These are phyloP conservation scores for Lagopus leucura DNA, from an alignment of 2,113 vertebrate genomes.

Conservation along the genomic window DNA sequence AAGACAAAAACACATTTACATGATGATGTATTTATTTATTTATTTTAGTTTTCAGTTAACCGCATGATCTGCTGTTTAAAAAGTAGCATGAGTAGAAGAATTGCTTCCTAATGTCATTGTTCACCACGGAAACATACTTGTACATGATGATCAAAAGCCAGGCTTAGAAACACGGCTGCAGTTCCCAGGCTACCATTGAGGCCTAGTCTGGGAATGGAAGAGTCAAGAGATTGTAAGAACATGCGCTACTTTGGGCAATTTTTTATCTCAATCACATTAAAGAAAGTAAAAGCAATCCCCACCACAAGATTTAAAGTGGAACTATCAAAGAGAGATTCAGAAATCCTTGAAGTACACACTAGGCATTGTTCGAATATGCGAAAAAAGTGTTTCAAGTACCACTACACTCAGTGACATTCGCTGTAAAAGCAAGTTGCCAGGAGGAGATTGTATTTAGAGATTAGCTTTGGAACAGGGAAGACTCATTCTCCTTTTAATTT, in stretches of 20 bases:
- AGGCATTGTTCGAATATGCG: background rate
- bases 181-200: background rate
- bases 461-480: background rate
- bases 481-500: background rate
- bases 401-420: background rate
- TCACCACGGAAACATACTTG: background rate
- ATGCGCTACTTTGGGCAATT: background rate
- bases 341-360: background rate
- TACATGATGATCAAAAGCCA: background rate
- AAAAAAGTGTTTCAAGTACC: background rate
- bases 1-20: background rate
- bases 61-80: background rate
- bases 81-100: background rate
- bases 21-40: background rate
- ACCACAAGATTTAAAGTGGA: background rate
- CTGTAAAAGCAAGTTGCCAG: background rate
- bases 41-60: background rate
- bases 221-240: background rate
- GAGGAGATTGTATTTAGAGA: background rate
- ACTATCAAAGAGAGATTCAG: background rate
- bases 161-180: background rate
- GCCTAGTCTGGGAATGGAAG: background rate
- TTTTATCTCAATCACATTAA: background rate
- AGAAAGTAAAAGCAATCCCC: background rate
- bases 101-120: background rate